These are phyloP conservation scores for Rhinoderma darwinii DNA, from an alignment of 2,113 vertebrate species.

Conservation along the genomic window DNA sequence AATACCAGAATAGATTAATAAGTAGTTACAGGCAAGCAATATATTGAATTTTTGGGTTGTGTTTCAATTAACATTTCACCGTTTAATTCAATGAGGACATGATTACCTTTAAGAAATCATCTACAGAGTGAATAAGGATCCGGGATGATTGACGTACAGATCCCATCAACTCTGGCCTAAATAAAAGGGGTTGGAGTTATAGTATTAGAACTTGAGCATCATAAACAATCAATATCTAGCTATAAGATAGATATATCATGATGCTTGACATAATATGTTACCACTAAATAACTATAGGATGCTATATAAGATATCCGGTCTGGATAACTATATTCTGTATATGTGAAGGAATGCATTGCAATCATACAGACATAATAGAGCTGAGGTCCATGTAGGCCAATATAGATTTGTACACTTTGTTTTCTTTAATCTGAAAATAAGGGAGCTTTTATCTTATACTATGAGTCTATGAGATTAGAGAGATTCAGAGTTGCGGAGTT, in stretches of 20 bases:
- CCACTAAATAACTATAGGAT: no score
- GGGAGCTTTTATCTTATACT: background rate
- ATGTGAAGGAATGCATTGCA: background rate
- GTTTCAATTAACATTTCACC: constrained; percentile 43
- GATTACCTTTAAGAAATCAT: background rate
- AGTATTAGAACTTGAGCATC: background rate
- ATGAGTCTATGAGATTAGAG: background rate
- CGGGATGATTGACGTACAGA: background rate
- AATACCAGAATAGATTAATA: constrained; percentile 59
- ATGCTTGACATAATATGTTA: background rate
- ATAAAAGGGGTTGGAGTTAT: background rate
- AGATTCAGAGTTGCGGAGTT: background rate
- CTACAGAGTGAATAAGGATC: background rate
- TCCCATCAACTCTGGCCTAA: background rate
- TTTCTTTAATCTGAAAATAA: background rate
- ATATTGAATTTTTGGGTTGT: constrained; percentile 20
- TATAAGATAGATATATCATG: background rate
- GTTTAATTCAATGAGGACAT: constrained; percentile 4
- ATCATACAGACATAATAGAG: background rate
- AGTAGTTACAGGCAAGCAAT: constrained; percentile 48
- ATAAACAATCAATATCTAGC: background rate
- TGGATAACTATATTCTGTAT: background rate
- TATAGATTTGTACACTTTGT: background rate
- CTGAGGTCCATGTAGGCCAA: background rate
- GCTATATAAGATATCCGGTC: background rate